Percentiles rank a stretch among this genome's conserved stretches.
phyloP scores from a whole-genome alignment of 2,113 vertebrate species.

The Nothoprocta perdicaria region DNA sequence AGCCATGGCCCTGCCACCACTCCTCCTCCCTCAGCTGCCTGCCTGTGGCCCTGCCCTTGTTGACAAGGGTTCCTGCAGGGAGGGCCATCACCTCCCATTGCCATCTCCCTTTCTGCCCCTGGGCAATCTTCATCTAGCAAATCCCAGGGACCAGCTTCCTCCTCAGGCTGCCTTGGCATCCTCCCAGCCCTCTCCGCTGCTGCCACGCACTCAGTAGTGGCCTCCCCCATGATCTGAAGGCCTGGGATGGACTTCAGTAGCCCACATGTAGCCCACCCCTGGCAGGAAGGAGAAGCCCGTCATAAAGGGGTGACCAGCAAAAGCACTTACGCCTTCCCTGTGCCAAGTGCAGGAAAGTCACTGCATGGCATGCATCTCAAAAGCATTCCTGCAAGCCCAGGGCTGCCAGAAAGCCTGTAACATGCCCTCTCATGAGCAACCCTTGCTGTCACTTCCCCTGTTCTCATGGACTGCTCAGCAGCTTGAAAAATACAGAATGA shows the following conservation, averaged over 20 bases:
- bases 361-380: not conserved
- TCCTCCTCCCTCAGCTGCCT: not conserved
- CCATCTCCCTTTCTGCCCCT: not conserved
- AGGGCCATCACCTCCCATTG: too few relatives aligned
- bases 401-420: rapidly evolving
- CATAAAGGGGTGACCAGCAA: too few relatives aligned
- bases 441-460: not conserved
- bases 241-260: not conserved
- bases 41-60: not conserved
- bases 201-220: not conserved
- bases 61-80: too few relatives aligned
- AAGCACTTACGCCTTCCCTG: too few relatives aligned
- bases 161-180: rapidly evolving
- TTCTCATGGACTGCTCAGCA: rapidly evolving
- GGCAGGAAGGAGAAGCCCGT: too few relatives aligned
- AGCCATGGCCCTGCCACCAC: not conserved
- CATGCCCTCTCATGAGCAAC: not conserved
- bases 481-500: not conserved
- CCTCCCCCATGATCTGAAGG: rapidly evolving
- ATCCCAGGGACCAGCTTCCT: not conserved
- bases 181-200: not conserved
- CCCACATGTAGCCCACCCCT: rapidly evolving
- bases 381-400: not conserved
- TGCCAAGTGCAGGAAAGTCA: too few relatives aligned
- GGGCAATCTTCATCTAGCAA: not conserved